Evolutionary conservation across 2,797 vertebrate genomes (phyloP).

Genomic region (Alosa sapidissima): DNA sequence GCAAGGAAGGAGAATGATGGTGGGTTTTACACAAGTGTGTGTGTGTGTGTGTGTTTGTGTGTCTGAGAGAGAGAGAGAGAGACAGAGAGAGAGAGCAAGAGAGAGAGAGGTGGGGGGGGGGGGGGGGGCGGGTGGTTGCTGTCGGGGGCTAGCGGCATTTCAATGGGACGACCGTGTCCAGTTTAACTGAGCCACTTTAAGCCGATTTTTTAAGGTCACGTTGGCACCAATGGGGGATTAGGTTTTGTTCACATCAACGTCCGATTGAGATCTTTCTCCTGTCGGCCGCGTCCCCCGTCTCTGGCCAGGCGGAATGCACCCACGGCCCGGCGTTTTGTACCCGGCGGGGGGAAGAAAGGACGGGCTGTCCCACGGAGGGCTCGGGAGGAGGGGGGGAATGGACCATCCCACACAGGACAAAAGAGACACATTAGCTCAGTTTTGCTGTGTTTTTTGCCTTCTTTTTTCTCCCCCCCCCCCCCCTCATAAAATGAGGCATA

Average conservation of each 20-base stretch:
- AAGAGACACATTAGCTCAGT: constrained; percentile 82
- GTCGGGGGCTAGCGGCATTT: constrained; percentile 42
- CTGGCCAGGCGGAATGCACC: constrained; percentile 70
- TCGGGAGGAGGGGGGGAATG: constrained; percentile 47
- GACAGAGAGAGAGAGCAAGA: neutral
- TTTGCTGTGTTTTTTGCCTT: constrained; percentile 72
- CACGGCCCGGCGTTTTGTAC: constrained; percentile 80
- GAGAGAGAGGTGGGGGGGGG: neutral
- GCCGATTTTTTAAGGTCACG: constrained; percentile 82
- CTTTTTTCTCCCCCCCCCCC: constrained; percentile 39
- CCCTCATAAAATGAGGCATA: constrained; percentile 61
- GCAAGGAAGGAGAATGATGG: neutral
- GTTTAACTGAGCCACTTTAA: constrained; percentile 80
- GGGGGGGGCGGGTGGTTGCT: constrained; percentile 14
- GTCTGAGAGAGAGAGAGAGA: neutral
- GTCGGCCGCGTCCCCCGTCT: constrained; percentile 68
- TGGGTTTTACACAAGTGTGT: neutral
- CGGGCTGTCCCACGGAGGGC: constrained; percentile 71
- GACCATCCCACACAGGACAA: constrained; percentile 73
- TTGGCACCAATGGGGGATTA: constrained; percentile 84
- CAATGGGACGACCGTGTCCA: constrained; percentile 77
- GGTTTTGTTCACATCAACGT: constrained; percentile 79
- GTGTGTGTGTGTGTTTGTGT: neutral
- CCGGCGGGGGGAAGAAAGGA: constrained; percentile 72
- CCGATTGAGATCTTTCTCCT: constrained; percentile 79